A percentile compares a stretch with the other conserved stretches of the same genome.
Conservation (phyloP, 2,797 vertebrate genomes). For the Cirrhinus molitorella region DNA sequence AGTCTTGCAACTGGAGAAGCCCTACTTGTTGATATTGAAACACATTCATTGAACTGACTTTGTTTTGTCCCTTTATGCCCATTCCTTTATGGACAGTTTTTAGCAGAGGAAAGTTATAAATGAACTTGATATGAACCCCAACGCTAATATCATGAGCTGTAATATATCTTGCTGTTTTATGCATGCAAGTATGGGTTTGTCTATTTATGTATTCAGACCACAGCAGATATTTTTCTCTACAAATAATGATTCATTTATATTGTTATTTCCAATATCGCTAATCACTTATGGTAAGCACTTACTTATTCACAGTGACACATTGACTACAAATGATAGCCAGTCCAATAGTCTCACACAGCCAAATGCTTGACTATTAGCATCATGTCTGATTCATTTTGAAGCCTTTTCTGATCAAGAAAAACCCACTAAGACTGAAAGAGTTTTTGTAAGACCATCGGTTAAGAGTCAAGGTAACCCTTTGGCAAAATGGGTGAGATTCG, state of each 20-base stretch:
- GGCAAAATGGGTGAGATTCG: too few relatives aligned
- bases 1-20: slow-evolving; percentile 11
- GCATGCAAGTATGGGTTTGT: background rate
- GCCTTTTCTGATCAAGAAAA: background rate
- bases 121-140: background rate
- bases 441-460: background rate
- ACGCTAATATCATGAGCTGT: background rate
- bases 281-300: background rate
- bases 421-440: background rate
- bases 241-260: background rate
- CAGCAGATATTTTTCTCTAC: background rate
- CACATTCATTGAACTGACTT: slow-evolving; percentile 18
- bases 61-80: slow-evolving; percentile 13
- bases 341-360: background rate
- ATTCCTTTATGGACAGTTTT: background rate
- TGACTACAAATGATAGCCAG: too few relatives aligned
- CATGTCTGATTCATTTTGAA: background rate
- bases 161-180: background rate
- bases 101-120: background rate
- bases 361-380: background rate
- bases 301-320: background rate
- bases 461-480: background rate
- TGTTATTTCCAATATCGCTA: background rate
- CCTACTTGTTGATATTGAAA: slow-evolving; percentile 30
- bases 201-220: background rate